Base-by-base conservation (phyloP, 2,113 vertebrate genomes). In the Sorex fumeus region DNA sequence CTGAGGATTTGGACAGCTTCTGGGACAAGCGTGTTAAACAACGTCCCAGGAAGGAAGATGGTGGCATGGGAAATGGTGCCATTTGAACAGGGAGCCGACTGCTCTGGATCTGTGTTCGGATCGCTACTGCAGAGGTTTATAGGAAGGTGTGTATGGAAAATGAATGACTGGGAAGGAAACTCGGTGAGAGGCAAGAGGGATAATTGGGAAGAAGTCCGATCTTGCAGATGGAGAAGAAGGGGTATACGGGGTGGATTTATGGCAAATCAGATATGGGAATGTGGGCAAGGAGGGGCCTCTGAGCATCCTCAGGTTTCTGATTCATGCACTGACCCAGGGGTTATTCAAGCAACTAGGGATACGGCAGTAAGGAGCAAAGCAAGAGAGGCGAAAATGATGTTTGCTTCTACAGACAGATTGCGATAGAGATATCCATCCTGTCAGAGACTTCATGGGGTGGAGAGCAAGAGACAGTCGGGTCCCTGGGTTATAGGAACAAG, bases 321-420 rank as follows among this genome's bases (percentile, higher is more conserved):
- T 32, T 36, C 76, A 25, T 28, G 47, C 77, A 21, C 75, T 82
- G 27, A 64, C 28, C 57, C 70, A 15, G 6, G 77, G 28, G 8
- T 8, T 19, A 28, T 80, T 86, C 50, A 75, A 16, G 7, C 15
- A 50, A 32, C 3, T 11, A 81, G 69, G 50, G 30, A 75, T 30
- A 62, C 3, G 27, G 40, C 10, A 80, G 3, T 21, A 34, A 88
- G 43, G 36, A 57, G 8, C 28, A 57, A 57, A 40, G 40, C 16
- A 40, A 66, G 81, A 62, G 74, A 88, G 83, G 83, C 85, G 34
- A 80, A 74, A 62, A 25, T 40, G 25, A 30, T 36, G 32, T 77
- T 84, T 88, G n/a, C 23, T 88, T 88, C 88, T 91, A 53, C 8
- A 69, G 67, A 25, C 76, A 71, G 50, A 30, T 80, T 30, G 50